Conservation (phyloP, 64 coral and sea anemone species). For the Anthopleura sola region DNA sequence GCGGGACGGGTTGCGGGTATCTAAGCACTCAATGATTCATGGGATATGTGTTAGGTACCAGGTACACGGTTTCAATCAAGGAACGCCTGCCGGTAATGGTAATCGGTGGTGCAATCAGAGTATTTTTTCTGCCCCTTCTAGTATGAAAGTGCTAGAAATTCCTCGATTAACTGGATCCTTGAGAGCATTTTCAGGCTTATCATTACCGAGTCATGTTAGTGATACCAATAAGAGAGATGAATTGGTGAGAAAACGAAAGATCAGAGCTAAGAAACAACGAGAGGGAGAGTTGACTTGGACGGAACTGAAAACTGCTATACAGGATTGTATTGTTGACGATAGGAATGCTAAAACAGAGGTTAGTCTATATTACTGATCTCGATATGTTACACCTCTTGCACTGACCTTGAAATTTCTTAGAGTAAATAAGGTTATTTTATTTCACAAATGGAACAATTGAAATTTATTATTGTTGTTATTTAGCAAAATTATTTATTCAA, state of each 20-base stretch:
- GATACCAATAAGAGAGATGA: conserved; percentile 25
- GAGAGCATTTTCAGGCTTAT: conserved; percentile 90
- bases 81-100: conserved; percentile 10
- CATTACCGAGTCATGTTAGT: conserved; percentile 34
- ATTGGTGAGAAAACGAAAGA: conserved; percentile 75
- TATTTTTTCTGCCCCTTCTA: conserved; percentile 1
- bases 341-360: conserved; percentile 84
- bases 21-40: not conserved
- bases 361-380: not conserved
- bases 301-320: conserved; percentile 71
- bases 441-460: not conserved
- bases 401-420: not conserved
- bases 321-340: conserved; percentile 41
- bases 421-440: not conserved
- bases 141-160: conserved; percentile 64
- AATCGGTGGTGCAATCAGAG: conserved; percentile 7
- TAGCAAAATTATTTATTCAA: not conserved
- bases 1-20: not conserved
- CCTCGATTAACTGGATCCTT: conserved; percentile 92
- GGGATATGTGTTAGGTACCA: not conserved
- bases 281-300: conserved; percentile 69
- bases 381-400: not conserved
- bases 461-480: not conserved
- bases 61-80: not conserved
- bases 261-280: conserved; percentile 57